Evolutionary conservation across 37 sponge, comb jelly and placozoan species (phyloP).

Genomic region (Agelas oroides): DNA sequence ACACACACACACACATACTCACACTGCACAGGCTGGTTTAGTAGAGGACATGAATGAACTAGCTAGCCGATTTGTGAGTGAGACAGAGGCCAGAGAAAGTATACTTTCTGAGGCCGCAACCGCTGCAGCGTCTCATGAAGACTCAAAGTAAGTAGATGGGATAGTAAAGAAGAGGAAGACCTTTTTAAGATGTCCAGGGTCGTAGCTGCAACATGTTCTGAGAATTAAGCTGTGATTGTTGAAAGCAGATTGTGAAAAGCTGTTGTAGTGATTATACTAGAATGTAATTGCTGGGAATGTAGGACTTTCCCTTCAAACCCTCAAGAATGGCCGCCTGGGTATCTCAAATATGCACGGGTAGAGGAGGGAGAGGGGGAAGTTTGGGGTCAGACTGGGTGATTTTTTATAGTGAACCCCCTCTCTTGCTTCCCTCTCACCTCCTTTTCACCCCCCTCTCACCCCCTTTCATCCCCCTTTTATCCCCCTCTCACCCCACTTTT

Average conservation of each 20-base stretch:
- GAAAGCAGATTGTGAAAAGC: no score
- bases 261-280: no score
- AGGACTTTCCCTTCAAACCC: no score
- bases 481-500: no score
- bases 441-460: neutral
- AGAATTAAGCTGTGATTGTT: no score
- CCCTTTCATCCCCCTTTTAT: neutral
- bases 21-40: slow-evolving; percentile 74
- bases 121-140: slow-evolving; percentile 24
- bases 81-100: slow-evolving; percentile 45
- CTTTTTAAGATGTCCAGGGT: neutral
- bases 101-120: slow-evolving; percentile 55
- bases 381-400: no score
- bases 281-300: no score
- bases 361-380: no score
- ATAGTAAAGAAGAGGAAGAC: neutral
- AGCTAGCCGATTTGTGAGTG: slow-evolving; percentile 61
- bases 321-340: no score
- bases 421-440: neutral
- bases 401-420: no score
- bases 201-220: no score
- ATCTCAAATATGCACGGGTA: no score
- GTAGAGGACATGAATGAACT: slow-evolving; percentile 74
- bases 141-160: slow-evolving; percentile 50
- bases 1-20: neutral